Conservation (phyloP, 2,888 invertebrate genomes). For the Drosophila mettleri region DNA sequence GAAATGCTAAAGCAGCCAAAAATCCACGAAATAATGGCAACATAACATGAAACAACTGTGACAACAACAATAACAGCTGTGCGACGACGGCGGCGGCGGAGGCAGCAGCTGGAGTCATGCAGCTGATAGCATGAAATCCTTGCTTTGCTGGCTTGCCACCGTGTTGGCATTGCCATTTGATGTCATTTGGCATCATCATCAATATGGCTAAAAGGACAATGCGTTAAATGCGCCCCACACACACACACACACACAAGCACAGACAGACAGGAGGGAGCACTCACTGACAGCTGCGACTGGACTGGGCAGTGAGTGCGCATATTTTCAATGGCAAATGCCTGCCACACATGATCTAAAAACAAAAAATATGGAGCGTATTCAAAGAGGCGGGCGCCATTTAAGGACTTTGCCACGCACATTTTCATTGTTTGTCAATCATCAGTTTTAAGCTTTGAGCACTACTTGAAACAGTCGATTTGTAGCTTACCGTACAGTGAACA, state of each 20-base stretch:
- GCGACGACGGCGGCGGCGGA: not conserved
- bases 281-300: constrained; percentile 20
- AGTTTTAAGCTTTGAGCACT: constrained; percentile 34
- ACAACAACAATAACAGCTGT: constrained; percentile 58
- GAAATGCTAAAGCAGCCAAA: constrained; percentile 82
- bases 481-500: constrained; percentile 46
- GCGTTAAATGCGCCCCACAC: constrained; percentile 76
- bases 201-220: constrained; percentile 82
- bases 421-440: constrained; percentile 51
- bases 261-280: constrained; percentile 20
- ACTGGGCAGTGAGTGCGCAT: constrained; percentile 73
- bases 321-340: constrained; percentile 60
- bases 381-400: constrained; percentile 50
- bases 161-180: constrained; percentile 78
- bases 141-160: constrained; percentile 75
- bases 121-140: constrained; percentile 75
- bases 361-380: not conserved
- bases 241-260: constrained; percentile 8
- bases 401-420: constrained; percentile 36
- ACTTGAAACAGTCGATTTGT: constrained; percentile 7
- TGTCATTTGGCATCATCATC: constrained; percentile 81
- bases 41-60: constrained; percentile 81
- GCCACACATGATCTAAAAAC: constrained; percentile 24
- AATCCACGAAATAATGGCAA: constrained; percentile 80
- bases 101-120: constrained; percentile 51